Conservation (phyloP, 2,797 vertebrate genomes). For the Trematomus bernacchii region DNA sequence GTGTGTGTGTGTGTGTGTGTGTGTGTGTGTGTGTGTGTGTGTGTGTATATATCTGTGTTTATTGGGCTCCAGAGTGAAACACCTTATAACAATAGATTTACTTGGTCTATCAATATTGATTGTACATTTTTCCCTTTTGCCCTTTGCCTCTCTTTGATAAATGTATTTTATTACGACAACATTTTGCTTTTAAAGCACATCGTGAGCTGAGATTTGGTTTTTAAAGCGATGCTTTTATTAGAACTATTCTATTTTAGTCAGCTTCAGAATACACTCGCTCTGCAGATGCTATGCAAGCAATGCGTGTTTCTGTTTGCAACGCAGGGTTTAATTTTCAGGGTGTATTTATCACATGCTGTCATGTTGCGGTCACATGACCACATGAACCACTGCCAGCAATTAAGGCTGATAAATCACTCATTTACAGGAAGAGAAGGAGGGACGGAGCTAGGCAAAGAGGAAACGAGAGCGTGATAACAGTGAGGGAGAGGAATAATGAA, state of each 20-base stretch:
- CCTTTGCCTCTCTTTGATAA: slow-evolving; percentile 71
- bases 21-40: background rate
- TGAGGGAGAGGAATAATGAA: slow-evolving; percentile 58
- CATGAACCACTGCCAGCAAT: slow-evolving; percentile 80
- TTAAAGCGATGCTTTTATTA: slow-evolving; percentile 59
- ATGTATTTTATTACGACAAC: slow-evolving; percentile 62
- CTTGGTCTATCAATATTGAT: slow-evolving; percentile 72
- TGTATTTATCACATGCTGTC: slow-evolving; percentile 82
- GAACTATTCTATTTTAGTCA: slow-evolving; percentile 57
- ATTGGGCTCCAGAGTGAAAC: slow-evolving; percentile 52
- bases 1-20: slow-evolving; percentile 3
- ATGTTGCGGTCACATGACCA: slow-evolving; percentile 80
- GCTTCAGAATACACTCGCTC: slow-evolving; percentile 11
- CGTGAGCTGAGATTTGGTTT: slow-evolving; percentile 45
- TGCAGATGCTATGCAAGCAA: slow-evolving; percentile 51
- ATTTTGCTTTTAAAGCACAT: slow-evolving; percentile 53
- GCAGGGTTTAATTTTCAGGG: slow-evolving; percentile 76
- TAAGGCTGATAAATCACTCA: slow-evolving; percentile 84
- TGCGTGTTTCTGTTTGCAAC: slow-evolving; percentile 58
- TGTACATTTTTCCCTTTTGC: slow-evolving; percentile 63
- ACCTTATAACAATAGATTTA: slow-evolving; percentile 69
- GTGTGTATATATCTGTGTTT: slow-evolving; percentile 37
- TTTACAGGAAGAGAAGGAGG: slow-evolving; percentile 77
- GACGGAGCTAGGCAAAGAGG: slow-evolving; percentile 50
- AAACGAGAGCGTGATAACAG: slow-evolving; percentile 64